Evolutionary conservation across 2,888 invertebrate species (phyloP), one percentile per base, ranked within the genome.

Genomic region (Nysson spinosus): DNA sequence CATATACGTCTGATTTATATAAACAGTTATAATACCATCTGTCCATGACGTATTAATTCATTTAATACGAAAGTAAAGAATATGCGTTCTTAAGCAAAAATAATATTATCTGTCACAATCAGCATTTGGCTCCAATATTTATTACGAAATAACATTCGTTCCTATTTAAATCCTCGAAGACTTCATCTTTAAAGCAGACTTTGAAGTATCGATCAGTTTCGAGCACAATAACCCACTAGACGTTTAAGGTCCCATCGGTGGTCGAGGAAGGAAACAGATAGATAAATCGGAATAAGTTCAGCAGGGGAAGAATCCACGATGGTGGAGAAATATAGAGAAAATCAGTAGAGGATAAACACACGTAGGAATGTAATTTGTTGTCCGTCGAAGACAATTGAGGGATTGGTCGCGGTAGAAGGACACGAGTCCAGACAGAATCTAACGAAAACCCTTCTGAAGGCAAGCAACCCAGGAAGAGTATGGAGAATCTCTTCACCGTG

Each of bases 301-400:
- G n/a, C n/a, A 19, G 50, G 26, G 43, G 51, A 44, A 39, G 52
- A 43, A 16, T n/a, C n/a, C n/a, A n/a, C 50, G 44, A 49, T 14
- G 39, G 40, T 43, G 14, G 40, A 26, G 35, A 32, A 39, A 55
- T 28, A 54, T 50, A 39, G 64, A 66, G 70, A 55, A 65, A 74
- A 77, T 78, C 78, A 69, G 68, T 67, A 66, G 54, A 65, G 71
- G 67, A 72, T 61, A 72, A 71, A 76, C 72, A 66, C 72, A 75
- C 72, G 63, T 55, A 66, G 84, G 84, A 84, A 84, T 84, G 84
- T 78, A 84, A 84, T 83, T 81, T 80, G 78, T 79, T 79, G 78
- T 78, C 73, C 69, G 69, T 58, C 64, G 64, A 78, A 77, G 79
- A 83, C 80, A 83, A 83, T 83, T 72, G 78, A 73, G 64, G 70